A percentile compares a stretch with the other conserved stretches of the same genome.
Conservation (phyloP, 2,888 invertebrate species). For the Yponomeuta evonymella region DNA sequence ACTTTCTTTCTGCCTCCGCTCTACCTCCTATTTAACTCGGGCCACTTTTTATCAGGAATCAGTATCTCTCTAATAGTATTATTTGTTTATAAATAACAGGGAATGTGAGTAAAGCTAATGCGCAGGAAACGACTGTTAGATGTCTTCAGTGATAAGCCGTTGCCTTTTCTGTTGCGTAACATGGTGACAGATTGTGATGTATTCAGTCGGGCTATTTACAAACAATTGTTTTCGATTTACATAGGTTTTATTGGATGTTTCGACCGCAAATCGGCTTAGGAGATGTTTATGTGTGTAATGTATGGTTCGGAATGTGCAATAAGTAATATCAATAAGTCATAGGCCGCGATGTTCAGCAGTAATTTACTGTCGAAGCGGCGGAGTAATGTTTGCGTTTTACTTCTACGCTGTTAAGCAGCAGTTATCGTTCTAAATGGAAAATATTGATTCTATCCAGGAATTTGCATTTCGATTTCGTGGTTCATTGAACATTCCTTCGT, state of each 20-base stretch:
- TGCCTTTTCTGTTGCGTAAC: conserved; percentile 56
- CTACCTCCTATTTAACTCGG: conserved; percentile 75
- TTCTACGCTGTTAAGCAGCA: not conserved
- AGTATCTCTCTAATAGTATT: conserved; percentile 76
- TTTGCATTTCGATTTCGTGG: not conserved
- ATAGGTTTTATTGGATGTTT: conserved; percentile 21
- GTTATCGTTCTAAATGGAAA: conserved; percentile 4
- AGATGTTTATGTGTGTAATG: not conserved
- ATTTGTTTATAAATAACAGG: conserved; percentile 75
- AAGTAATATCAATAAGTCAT: conserved; percentile 4
- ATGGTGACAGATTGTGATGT: conserved; percentile 49
- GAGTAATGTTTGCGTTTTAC: conserved; percentile 6
- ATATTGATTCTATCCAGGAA: not conserved
- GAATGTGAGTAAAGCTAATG: conserved; percentile 68
- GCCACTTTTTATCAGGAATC: conserved; percentile 76
- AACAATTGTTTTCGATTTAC: conserved; percentile 41
- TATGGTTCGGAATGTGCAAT: conserved; percentile 6
- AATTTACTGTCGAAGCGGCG: not conserved
- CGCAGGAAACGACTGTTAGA: conserved; percentile 67
- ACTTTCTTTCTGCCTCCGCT: conserved; percentile 75
- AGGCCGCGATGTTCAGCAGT: not conserved
- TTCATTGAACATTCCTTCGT: not conserved
- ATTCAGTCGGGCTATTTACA: conserved; percentile 45
- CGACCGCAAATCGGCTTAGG: not conserved
- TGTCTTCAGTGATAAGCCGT: conserved; percentile 58